These are phyloP conservation scores for Nesidiocoris tenuis DNA, from an alignment of 2,888 invertebrate species.

Conservation along the genomic window DNA sequence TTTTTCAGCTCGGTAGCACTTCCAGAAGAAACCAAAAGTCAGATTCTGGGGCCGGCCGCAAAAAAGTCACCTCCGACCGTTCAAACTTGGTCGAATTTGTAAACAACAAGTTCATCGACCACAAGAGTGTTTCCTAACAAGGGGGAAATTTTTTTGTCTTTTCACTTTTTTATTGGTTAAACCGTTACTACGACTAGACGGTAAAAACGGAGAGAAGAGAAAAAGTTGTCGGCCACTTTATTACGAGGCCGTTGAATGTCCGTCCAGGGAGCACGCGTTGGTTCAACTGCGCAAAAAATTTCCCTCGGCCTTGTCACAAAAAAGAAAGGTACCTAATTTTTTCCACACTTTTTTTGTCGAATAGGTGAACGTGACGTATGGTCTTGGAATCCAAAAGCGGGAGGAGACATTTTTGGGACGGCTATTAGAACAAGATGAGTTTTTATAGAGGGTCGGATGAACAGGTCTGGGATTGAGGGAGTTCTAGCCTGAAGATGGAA, in stretches of 20 bases:
- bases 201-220: conserved; percentile 48
- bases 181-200: background rate
- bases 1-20: no score
- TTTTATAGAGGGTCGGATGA: conserved; percentile 12
- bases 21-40: background rate
- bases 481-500: background rate
- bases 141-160: conserved; percentile 4
- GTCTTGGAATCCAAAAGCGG: background rate
- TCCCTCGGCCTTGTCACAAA: background rate
- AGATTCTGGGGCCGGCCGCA: background rate
- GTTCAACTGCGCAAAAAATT: background rate
- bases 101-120: conserved; percentile 26
- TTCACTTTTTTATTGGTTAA: conserved; percentile 2
- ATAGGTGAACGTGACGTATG: background rate
- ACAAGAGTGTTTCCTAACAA: background rate
- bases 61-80: background rate
- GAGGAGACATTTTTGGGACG: conserved; percentile 48
- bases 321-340: background rate
- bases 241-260: conserved; percentile 49
- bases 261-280: background rate
- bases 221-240: conserved; percentile 52
- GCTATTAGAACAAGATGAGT: conserved; percentile 45
- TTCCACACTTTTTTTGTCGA: background rate
- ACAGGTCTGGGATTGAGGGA: background rate
- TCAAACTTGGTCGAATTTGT: conserved; percentile 21